These are phyloP conservation scores for Ceramica pisi DNA, from an alignment of 2,888 invertebrate species.

Conservation along the genomic window DNA sequence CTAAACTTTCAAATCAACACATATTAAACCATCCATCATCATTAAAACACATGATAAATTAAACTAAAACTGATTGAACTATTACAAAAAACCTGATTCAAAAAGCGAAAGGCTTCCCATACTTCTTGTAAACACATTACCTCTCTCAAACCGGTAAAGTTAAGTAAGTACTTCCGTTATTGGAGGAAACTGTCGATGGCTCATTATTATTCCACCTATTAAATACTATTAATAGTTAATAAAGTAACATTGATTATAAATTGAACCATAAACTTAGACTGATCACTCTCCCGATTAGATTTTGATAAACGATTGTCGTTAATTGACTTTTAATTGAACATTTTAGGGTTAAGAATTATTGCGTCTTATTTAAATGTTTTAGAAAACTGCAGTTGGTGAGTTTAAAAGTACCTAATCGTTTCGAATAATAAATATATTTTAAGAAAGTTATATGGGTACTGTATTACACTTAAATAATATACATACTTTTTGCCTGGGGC, in stretches of 20 bases:
- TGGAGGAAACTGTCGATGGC: slow-evolving; percentile 51
- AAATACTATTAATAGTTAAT: slow-evolving; percentile 58
- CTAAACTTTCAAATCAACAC: slow-evolving; percentile 25
- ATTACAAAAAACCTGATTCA: slow-evolving; percentile 36
- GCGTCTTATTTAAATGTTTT: slow-evolving; percentile 4
- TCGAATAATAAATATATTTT: not conserved
- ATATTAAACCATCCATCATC: slow-evolving; percentile 8
- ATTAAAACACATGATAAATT: slow-evolving; percentile 23
- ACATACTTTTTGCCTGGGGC: no score
- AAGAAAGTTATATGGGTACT: not conserved
- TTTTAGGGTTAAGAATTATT: slow-evolving; percentile 14
- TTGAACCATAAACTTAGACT: slow-evolving; percentile 36
- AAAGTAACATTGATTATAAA: slow-evolving; percentile 47
- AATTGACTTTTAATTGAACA: slow-evolving; percentile 40
- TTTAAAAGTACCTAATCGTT: not conserved
- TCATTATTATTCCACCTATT: slow-evolving; percentile 53
- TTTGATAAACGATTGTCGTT: slow-evolving; percentile 47
- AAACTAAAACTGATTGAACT: slow-evolving; percentile 38
- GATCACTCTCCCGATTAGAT: slow-evolving; percentile 50
- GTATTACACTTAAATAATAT: no score
- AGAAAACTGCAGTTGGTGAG: not conserved
- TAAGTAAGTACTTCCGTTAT: slow-evolving; percentile 55
- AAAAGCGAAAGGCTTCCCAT: slow-evolving; percentile 57
- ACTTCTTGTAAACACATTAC: slow-evolving; percentile 39
- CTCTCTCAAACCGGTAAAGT: slow-evolving; percentile 46